Conservation (phyloP, 2,113 vertebrate genomes). For the Apeltes quadracus region DNA sequence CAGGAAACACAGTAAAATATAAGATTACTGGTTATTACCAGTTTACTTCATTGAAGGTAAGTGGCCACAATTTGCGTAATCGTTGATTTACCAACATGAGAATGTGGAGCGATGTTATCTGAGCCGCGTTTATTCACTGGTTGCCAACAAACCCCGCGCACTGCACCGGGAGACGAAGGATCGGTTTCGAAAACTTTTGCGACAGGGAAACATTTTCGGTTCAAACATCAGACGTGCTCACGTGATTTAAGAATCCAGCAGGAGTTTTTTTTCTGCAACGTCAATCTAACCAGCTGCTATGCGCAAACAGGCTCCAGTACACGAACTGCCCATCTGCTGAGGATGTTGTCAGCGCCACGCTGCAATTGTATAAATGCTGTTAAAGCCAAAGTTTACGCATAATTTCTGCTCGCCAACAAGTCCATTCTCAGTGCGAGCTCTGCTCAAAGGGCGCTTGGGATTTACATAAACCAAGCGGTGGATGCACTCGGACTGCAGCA, state of each 20-base stretch:
- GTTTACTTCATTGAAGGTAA: conserved; percentile 68
- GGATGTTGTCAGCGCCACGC: neutral
- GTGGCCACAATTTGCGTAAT: conserved; percentile 45
- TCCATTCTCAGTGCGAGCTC: neutral
- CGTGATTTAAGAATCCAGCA: conserved; percentile 6
- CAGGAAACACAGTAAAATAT: conserved; percentile 1
- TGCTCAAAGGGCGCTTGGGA: conserved; percentile 17
- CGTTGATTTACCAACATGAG: neutral
- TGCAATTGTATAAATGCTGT: neutral
- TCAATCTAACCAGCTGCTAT: conserved; percentile 4
- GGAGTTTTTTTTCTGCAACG: conserved; percentile 28
- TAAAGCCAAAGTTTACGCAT: neutral
- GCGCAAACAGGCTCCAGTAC: conserved; percentile 28
- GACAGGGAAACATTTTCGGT: neutral
- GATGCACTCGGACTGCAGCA: conserved; percentile 56
- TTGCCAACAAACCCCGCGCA: too few relatives aligned
- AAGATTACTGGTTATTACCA: conserved; percentile 41
- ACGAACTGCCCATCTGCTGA: conserved; percentile 10
- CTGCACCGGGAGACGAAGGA: neutral
- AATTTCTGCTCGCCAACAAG: conserved; percentile 9
- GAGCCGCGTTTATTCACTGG: neutral
- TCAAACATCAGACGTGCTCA: neutral
- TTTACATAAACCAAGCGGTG: conserved; percentile 38
- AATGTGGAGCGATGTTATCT: conserved; percentile 5
- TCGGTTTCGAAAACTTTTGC: conserved; percentile 54